phyloP scores from a whole-genome alignment of 2,888 invertebrate species.

The Scotopteryx bipunctaria region DNA sequence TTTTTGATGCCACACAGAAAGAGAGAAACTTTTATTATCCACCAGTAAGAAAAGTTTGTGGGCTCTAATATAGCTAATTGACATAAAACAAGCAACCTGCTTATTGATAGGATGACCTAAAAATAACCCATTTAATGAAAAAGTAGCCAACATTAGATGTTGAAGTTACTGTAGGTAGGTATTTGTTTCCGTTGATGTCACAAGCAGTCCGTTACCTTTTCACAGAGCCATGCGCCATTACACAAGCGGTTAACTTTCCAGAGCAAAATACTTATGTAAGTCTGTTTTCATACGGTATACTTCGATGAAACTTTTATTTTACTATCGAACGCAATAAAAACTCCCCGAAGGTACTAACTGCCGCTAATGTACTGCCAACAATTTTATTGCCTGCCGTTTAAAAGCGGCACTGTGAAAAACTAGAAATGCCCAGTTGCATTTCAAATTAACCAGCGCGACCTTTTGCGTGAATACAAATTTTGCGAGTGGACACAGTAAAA shows the following conservation, averaged over 20 bases:
- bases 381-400: conserved; percentile 54
- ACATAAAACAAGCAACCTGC: no score
- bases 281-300: conserved; percentile 21
- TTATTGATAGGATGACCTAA: no score
- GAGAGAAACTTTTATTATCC: no score
- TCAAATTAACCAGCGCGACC: conserved; percentile 71
- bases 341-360: conserved; percentile 46
- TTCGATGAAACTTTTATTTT: conserved; percentile 30
- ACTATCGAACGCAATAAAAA: conserved; percentile 45
- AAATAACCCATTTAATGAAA: neutral
- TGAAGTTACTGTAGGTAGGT: no score
- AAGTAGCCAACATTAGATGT: neutral
- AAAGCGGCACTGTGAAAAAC: conserved; percentile 54
- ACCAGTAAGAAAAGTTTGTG: no score
- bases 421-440: conserved; percentile 72
- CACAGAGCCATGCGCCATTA: conserved; percentile 14
- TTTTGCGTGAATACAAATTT: conserved; percentile 73
- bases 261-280: conserved; percentile 27
- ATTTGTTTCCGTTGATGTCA: conserved; percentile 5
- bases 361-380: conserved; percentile 42
- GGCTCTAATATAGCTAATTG: no score
- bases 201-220: conserved; percentile 7
- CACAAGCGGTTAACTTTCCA: conserved; percentile 21
- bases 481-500: conserved; percentile 70
- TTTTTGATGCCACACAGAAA: no score